Evolutionary conservation across 2,888 invertebrate species (phyloP).

Genomic region (Exephanes ischioxanthus): DNA sequence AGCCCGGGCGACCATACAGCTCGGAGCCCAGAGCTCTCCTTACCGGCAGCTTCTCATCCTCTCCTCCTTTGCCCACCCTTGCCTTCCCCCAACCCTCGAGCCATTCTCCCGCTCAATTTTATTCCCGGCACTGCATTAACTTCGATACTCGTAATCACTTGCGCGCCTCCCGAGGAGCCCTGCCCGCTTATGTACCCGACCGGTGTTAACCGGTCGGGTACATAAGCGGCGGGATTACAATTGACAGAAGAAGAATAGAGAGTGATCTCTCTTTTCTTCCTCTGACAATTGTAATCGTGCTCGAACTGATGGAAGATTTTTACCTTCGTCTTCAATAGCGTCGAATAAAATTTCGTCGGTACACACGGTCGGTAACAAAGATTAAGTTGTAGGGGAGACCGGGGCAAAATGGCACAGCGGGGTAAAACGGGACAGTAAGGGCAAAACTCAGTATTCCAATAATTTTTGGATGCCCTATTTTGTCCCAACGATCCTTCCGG

Average conservation of each 20-base stretch:
- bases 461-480: too few species aligned
- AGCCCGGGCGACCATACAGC: background rate
- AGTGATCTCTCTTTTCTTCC: background rate
- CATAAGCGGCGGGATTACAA: too few species aligned
- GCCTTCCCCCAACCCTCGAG: background rate
- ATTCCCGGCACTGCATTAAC: background rate
- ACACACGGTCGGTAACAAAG: too few species aligned
- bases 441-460: too few species aligned
- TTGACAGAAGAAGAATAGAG: too few species aligned
- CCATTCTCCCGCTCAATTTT: conserved; percentile 13
- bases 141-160: conserved; percentile 34
- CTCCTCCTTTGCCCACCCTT: background rate
- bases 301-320: background rate
- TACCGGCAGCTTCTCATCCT: conserved; percentile 26
- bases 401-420: too few species aligned
- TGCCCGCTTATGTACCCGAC: background rate
- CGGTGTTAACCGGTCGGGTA: too few species aligned
- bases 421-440: too few species aligned
- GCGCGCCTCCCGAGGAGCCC: background rate
- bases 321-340: background rate
- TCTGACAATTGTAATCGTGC: background rate
- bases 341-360: too few species aligned
- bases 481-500: too few species aligned
- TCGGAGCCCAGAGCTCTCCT: conserved; percentile 31
- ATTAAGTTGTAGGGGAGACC: too few species aligned